phyloP scores from a whole-genome alignment of 2,113 vertebrate species.

The Phylloscopus whistleri region DNA sequence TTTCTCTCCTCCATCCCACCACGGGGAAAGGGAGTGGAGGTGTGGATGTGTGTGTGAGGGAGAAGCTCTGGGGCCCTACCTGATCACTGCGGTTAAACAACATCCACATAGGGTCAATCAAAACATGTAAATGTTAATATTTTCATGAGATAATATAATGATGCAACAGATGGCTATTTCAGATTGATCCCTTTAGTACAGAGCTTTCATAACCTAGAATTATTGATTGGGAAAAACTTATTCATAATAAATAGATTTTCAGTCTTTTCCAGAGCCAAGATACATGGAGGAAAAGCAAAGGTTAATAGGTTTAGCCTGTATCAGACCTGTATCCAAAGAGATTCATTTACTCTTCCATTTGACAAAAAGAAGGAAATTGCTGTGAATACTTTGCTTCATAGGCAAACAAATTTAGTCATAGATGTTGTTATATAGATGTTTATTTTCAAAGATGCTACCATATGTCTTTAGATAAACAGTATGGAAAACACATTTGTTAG shows the following conservation, averaged over 20 bases:
- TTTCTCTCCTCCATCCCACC: background rate
- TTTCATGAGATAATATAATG: background rate
- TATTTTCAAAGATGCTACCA: background rate
- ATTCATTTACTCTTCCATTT: background rate
- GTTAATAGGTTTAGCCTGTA: background rate
- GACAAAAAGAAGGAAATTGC: background rate
- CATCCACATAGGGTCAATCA: background rate
- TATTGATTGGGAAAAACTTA: background rate
- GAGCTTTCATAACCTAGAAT: background rate
- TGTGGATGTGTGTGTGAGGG: background rate
- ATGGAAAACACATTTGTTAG: conserved; percentile 34
- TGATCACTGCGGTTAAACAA: background rate
- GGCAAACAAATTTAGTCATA: background rate
- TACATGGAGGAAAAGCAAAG: background rate
- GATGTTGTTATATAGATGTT: background rate
- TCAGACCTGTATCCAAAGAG: background rate
- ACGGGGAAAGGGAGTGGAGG: fast-evolving
- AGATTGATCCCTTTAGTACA: background rate
- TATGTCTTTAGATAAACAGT: conserved; percentile 36
- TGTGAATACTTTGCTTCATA: background rate
- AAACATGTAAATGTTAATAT: background rate
- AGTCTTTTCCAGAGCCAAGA: background rate
- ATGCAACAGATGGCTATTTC: background rate
- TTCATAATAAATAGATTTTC: background rate
- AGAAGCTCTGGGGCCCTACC: background rate